Evolutionary conservation across 2,113 vertebrate species (phyloP), one percentile per base, ranked within the genome.

Genomic region (Anser cygnoides): DNA sequence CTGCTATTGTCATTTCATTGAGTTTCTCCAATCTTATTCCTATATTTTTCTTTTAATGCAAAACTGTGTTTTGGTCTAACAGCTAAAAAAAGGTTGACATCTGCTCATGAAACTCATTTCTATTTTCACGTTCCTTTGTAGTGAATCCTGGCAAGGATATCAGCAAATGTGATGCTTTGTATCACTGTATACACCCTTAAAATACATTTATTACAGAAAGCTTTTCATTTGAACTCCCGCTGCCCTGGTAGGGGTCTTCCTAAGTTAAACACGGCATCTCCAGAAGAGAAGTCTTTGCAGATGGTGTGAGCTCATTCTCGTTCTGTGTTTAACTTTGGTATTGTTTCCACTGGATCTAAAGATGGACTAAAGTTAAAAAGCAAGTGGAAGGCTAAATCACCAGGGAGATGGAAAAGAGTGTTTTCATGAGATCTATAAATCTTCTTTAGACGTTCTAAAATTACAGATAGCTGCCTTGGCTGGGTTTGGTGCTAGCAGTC

Each of bases 331-430:
- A 81, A 57, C 31, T 95, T 93, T 58, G 43, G 49, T 44, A 28
- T 59, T 90, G 65, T 92, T 96, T 95, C 87, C 79, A 91, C 54
- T 79, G 58, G 52, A 81, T 84, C 57, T 90, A 49, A 97, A 96
- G 89, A 70, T 46, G 84, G 80, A 75, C 80, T 91, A 71, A 96
- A 75, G 68, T 89, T 93, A 84, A 90, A 96, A 96, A 81, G 62
- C 81, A 95, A 95, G 54, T 43, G 37, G 62, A 90, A 93, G 65
- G 9, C 41, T 90, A 55, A 73, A 91, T 87, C 13, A 6, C 49
- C 68, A 57, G 61, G 39, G 74, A 78, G 61, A 68, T 68, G 52
- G 82, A 95, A 93, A 74, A 87, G 59, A 75, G 39, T 67, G 33
- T 77, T 95, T 95, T 86, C 72, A 61, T 86, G 67, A 78, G 46